Evolutionary conservation across 2,113 vertebrate species (phyloP).

Genomic region (Symphodus melops): DNA sequence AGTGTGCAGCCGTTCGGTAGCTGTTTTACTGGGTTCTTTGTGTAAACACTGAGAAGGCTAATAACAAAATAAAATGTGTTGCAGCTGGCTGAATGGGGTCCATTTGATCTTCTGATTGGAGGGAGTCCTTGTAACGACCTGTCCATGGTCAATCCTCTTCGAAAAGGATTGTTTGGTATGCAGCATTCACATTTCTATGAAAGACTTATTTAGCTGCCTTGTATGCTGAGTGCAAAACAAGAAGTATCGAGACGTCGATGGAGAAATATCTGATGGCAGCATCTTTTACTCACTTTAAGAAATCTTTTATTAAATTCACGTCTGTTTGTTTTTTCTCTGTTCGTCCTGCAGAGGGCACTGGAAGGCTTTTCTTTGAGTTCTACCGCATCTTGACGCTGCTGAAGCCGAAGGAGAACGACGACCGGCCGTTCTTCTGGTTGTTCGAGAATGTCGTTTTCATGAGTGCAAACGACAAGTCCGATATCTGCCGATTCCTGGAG

Average conservation of each 20-base stretch:
- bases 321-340: not conserved
- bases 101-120: conserved; percentile 95
- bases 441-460: conserved; percentile 98
- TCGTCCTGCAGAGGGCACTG: conserved; percentile 88
- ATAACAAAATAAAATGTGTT: not conserved
- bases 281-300: not conserved
- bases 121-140: conserved; percentile 95
- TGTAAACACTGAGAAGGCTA: not conserved
- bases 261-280: not conserved
- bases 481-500: conserved; percentile 95
- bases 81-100: conserved; percentile 95
- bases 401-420: conserved; percentile 88
- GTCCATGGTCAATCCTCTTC: conserved; percentile 89
- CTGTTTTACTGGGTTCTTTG: too few species aligned
- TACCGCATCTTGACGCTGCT: conserved; percentile 92
- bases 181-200: not conserved
- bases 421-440: conserved; percentile 96
- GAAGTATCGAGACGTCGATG: too few species aligned
- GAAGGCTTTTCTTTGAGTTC: conserved; percentile 95
- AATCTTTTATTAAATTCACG: not conserved
- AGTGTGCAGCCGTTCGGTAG: too few species aligned
- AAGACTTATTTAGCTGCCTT: not conserved
- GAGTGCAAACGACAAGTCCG: conserved; percentile 89
- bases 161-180: conserved; percentile 93
- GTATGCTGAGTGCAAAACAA: not conserved